A percentile compares a stretch with the other conserved stretches of the same genome.
Conservation (phyloP, 2,888 invertebrate genomes). For the Drosophila monieri region DNA sequence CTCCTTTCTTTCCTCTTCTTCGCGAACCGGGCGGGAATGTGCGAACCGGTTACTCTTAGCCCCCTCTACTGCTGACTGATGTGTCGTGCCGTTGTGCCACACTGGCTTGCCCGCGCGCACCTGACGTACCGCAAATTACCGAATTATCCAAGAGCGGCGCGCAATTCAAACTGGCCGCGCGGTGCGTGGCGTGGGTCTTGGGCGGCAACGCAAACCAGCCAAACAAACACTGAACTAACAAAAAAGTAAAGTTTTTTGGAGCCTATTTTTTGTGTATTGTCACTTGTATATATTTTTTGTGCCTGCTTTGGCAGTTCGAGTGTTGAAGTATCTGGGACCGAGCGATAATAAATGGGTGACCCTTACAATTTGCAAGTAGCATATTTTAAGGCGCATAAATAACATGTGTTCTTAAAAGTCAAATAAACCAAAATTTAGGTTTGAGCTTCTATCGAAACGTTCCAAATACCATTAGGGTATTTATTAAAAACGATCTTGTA, state of each 20-base stretch:
- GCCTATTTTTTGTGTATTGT: not conserved
- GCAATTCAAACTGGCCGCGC: constrained; percentile 2
- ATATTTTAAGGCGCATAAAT: too few species aligned
- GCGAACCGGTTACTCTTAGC: not conserved
- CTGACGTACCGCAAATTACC: too few species aligned
- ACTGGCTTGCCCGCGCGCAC: constrained; percentile 2
- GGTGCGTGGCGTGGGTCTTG: not conserved
- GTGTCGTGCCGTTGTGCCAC: constrained; percentile 3
- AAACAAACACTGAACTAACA: constrained; percentile 11
- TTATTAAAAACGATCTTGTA: too few species aligned
- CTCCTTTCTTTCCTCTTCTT: not conserved
- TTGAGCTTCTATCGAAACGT: too few species aligned
- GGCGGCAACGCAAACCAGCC: constrained; percentile 7
- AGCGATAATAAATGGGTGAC: too few species aligned
- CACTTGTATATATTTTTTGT: not conserved
- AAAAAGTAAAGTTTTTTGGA: constrained; percentile 3
- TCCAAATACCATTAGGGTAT: too few species aligned
- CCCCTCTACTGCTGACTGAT: not conserved
- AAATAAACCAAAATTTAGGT: too few species aligned
- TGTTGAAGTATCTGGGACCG: not conserved
- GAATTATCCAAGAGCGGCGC: not conserved
- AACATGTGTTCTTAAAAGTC: too few species aligned
- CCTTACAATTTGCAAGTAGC: too few species aligned
- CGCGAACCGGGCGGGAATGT: not conserved
- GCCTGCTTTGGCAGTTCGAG: not conserved